phyloP scores from a whole-genome alignment of 2,888 invertebrate species.

The Tortrix viridana region DNA sequence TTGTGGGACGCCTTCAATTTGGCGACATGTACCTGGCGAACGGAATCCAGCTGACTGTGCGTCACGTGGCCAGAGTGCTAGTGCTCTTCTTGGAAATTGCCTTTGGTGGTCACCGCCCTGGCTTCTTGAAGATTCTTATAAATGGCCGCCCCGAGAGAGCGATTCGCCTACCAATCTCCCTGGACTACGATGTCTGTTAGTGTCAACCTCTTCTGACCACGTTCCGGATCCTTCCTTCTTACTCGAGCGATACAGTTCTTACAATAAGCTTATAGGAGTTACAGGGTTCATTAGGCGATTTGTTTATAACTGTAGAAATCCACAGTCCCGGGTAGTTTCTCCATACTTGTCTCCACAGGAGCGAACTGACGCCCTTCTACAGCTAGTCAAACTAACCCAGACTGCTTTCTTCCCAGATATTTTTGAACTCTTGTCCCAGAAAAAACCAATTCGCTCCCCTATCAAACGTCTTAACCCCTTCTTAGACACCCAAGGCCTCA shows the following conservation, averaged over 20 bases:
- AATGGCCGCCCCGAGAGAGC: not conserved
- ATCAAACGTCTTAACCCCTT: not conserved
- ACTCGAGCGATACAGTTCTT: constrained; percentile 1
- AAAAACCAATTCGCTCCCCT: not conserved
- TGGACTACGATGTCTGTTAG: not conserved
- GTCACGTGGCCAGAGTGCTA: not conserved
- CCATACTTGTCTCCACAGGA: not conserved
- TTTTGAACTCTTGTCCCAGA: not conserved
- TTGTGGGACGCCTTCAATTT: not conserved
- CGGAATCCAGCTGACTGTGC: constrained; percentile 14
- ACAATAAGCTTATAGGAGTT: constrained; percentile 1
- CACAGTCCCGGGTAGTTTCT: not conserved
- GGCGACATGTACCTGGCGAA: constrained; percentile 18
- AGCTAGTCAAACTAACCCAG: not conserved
- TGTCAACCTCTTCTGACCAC: not conserved
- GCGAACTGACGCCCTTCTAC: not conserved
- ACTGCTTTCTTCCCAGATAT: not conserved
- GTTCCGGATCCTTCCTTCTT: not conserved
- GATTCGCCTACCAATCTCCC: not conserved
- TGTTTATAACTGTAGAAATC: not conserved
- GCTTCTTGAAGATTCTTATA: not conserved
- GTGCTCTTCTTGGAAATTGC: not conserved
- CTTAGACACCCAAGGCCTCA: not conserved
- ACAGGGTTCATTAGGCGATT: not conserved
- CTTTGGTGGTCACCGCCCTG: constrained; percentile 10